These are phyloP conservation scores for Temnothorax nylanderi DNA, from an alignment of 1,140 invertebrate genomes.

Conservation along the genomic window DNA sequence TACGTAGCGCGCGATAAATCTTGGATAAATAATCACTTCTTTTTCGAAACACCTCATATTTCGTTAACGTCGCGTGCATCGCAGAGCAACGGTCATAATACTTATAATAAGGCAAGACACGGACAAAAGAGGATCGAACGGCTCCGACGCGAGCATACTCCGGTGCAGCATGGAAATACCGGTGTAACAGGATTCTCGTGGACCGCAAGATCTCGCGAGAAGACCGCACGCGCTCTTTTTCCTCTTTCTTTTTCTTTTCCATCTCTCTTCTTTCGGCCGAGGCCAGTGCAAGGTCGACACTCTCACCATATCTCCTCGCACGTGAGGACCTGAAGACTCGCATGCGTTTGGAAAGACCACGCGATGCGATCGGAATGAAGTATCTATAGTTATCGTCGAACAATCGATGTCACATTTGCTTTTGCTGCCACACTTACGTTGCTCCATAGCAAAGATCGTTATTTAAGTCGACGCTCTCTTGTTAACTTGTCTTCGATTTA, in stretches of 20 bases:
- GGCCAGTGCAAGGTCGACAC: constrained; percentile 76
- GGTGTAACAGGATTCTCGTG: constrained; percentile 76
- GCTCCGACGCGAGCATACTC: constrained; percentile 29
- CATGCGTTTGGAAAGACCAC: background rate
- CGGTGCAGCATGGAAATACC: constrained; percentile 71
- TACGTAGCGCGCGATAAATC: background rate
- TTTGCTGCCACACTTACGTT: background rate
- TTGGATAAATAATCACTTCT: background rate
- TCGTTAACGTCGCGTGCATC: background rate
- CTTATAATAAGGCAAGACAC: background rate
- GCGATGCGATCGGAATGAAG: constrained; percentile 21
- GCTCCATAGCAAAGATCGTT: background rate
- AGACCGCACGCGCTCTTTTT: constrained; percentile 49
- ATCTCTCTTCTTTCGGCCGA: constrained; percentile 66
- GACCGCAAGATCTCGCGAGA: constrained; percentile 70
- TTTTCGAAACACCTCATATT: background rate
- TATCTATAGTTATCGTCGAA: background rate
- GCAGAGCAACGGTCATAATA: background rate
- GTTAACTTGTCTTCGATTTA: background rate
- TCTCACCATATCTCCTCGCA: constrained; percentile 44
- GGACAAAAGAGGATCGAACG: constrained; percentile 46
- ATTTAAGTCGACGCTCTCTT: background rate
- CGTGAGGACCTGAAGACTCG: background rate
- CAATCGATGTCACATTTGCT: background rate
- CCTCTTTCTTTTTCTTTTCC: constrained; percentile 52